phyloP scores from a whole-genome alignment of 1,140 invertebrate genomes.

The Solenopsis fugax region DNA sequence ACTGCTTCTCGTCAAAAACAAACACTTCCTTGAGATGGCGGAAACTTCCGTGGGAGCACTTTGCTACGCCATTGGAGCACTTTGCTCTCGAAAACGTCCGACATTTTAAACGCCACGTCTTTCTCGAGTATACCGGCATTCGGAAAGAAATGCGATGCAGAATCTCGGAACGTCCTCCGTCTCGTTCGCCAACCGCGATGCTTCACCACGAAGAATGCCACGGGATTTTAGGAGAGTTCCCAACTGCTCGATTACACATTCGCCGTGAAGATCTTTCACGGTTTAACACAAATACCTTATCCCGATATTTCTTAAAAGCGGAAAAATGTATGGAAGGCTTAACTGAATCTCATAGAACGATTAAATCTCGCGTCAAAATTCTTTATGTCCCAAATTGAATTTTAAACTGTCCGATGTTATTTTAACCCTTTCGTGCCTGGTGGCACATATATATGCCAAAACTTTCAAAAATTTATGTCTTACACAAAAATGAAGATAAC shows the following conservation, averaged over 20 bases:
- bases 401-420: not conserved
- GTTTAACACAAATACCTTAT: not conserved
- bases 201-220: constrained; percentile 16
- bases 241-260: constrained; percentile 23
- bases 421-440: not conserved
- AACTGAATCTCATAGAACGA: not conserved
- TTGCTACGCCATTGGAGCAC: constrained; percentile 63
- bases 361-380: not conserved
- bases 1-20: not conserved
- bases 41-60: not conserved
- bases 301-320: not conserved
- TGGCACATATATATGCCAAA: too few relatives aligned
- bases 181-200: constrained; percentile 14
- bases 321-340: not conserved
- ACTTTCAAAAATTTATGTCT: too few relatives aligned
- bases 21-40: not conserved
- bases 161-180: constrained; percentile 22
- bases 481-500: too few relatives aligned
- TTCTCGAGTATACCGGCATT: constrained; percentile 38
- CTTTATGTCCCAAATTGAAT: not conserved
- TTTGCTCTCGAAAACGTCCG: constrained; percentile 51
- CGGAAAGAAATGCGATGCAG: constrained; percentile 49
- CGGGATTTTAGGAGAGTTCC: constrained; percentile 20
- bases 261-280: not conserved
- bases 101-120: constrained; percentile 67